Percentiles rank a stretch among this genome's conserved stretches.
These are phyloP conservation scores for Bemisia tabaci DNA, from an alignment of 1,140 invertebrate species.

Conservation along the genomic window DNA sequence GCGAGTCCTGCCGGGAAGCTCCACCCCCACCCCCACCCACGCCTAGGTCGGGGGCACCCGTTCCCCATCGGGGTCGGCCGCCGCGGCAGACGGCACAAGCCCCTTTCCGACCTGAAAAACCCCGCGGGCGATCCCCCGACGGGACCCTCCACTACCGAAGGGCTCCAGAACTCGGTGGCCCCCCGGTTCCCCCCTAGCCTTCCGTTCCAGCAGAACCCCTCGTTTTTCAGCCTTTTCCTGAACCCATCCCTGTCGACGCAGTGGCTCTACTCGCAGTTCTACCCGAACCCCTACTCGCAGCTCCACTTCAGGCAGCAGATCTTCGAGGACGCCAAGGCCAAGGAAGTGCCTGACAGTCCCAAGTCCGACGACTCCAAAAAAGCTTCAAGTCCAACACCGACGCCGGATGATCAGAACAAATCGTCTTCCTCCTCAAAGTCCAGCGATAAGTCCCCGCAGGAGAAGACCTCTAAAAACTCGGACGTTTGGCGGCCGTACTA, in stretches of 20 bases:
- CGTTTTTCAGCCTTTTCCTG: slow-evolving; percentile 39
- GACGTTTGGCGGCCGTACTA: slow-evolving; percentile 22
- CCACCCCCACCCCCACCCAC: neutral
- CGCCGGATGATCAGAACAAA: slow-evolving; percentile 2
- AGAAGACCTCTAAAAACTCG: slow-evolving; percentile 13
- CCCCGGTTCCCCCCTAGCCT: neutral
- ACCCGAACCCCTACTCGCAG: slow-evolving; percentile 27
- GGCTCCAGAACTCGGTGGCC: neutral
- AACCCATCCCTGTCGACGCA: slow-evolving; percentile 54
- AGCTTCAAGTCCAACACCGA: neutral
- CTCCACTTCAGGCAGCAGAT: slow-evolving; percentile 13
- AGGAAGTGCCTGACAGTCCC: slow-evolving; percentile 12
- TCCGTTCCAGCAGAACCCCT: slow-evolving; percentile 30
- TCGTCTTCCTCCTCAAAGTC: neutral
- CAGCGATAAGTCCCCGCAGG: slow-evolving; percentile 3
- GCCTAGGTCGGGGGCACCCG: neutral
- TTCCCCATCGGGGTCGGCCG: neutral
- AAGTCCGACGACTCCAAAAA: slow-evolving; percentile 13
- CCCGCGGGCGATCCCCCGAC: neutral
- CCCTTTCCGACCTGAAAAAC: neutral
- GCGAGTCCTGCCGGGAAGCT: neutral
- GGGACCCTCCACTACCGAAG: too few species aligned
- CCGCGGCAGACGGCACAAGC: neutral
- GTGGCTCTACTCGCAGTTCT: slow-evolving; percentile 57
- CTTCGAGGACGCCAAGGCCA: slow-evolving; percentile 14